These are phyloP conservation scores for Garra rufa DNA, from an alignment of 2,113 vertebrate species.

Conservation along the genomic window DNA sequence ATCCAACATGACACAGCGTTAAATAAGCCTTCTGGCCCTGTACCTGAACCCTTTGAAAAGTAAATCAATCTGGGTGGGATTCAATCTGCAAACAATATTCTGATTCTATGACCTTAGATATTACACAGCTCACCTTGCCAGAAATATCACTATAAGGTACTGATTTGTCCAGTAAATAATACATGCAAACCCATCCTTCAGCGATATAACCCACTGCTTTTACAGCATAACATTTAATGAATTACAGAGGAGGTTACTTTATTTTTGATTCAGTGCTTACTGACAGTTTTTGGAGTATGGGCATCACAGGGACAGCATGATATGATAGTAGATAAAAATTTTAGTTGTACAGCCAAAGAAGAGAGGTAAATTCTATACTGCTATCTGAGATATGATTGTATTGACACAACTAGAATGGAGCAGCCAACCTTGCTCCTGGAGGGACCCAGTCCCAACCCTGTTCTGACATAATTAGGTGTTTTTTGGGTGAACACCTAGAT, in stretches of 20 bases:
- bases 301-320: background rate
- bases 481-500: too few relatives aligned
- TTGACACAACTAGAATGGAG: too few relatives aligned
- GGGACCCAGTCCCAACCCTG: too few relatives aligned
- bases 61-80: constrained; percentile 57
- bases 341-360: background rate
- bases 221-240: background rate
- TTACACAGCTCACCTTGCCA: constrained; percentile 44
- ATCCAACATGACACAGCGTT: constrained; percentile 5
- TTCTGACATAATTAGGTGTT: too few relatives aligned
- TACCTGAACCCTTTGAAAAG: constrained; percentile 42
- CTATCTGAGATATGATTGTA: background rate
- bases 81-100: constrained; percentile 58
- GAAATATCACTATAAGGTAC: constrained; percentile 46
- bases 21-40: constrained; percentile 36
- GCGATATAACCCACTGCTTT: background rate
- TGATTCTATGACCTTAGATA: constrained; percentile 51
- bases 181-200: constrained; percentile 13
- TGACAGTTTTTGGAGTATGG: background rate
- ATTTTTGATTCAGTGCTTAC: background rate
- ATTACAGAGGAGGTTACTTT: background rate
- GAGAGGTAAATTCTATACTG: background rate
- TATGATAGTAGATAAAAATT: background rate
- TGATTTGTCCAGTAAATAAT: constrained; percentile 44
- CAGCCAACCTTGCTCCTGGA: too few relatives aligned